Percentiles rank a stretch among this genome's conserved stretches.
Conservation (phyloP, 1,140 invertebrate species). For the Drosophila athabasca region DNA sequence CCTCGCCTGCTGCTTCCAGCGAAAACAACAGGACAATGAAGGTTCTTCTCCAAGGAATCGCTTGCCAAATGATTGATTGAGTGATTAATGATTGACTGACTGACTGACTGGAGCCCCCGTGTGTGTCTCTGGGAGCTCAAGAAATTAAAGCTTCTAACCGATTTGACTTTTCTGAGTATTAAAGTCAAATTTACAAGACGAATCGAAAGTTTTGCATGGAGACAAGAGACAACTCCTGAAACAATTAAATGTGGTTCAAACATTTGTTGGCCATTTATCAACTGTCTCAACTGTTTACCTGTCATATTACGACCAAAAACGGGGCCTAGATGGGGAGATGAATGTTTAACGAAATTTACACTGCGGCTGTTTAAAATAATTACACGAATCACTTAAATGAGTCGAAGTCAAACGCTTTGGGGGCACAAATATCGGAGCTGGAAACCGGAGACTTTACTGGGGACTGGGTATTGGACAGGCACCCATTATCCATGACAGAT, state of each 20-base stretch:
- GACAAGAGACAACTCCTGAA: conserved; percentile 10
- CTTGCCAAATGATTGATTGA: conserved; percentile 75
- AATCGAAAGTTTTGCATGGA: conserved; percentile 56
- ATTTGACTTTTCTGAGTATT: conserved; percentile 61
- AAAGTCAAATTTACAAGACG: conserved; percentile 56
- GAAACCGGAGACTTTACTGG: conserved; percentile 8
- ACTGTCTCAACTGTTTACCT: conserved; percentile 73
- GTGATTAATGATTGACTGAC: conserved; percentile 80
- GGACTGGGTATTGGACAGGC: conserved; percentile 46
- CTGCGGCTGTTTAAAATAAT: conserved; percentile 81
- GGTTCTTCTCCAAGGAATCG: conserved; percentile 42
- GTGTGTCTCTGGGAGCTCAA: conserved; percentile 13
- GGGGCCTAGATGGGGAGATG: conserved; percentile 55
- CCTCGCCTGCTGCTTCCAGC: conserved; percentile 14
- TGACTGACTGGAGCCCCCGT: conserved; percentile 56
- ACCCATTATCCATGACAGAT: conserved; percentile 78
- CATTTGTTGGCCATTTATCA: conserved; percentile 73
- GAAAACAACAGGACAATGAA: conserved; percentile 53
- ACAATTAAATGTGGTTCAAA: conserved; percentile 78
- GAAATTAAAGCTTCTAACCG: conserved; percentile 60
- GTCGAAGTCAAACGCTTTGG: conserved; percentile 42
- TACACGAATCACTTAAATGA: conserved; percentile 78
- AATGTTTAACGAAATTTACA: conserved; percentile 81
- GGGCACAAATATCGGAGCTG: conserved; percentile 29
- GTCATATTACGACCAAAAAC: conserved; percentile 83